Evolutionary conservation across 2,113 vertebrate species (phyloP).

Genomic region (Rhombomys opimus): DNA sequence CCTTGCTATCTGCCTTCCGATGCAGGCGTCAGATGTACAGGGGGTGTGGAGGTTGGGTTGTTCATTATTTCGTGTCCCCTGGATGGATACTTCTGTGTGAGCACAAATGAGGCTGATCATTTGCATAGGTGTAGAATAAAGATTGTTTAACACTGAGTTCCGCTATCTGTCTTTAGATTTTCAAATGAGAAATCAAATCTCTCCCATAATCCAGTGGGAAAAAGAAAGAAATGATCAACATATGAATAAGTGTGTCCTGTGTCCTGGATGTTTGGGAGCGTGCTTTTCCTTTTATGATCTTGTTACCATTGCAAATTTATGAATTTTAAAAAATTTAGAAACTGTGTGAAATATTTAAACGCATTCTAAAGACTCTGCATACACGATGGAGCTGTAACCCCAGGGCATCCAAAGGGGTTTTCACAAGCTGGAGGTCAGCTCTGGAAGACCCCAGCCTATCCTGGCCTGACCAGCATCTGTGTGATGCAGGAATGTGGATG

Average conservation of each 20-base stretch:
- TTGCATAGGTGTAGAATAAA: constrained; percentile 47
- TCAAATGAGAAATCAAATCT: constrained; percentile 74
- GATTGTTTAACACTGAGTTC: constrained; percentile 73
- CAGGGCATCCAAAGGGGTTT: background rate
- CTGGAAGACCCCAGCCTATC: background rate
- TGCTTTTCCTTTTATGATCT: constrained; percentile 79
- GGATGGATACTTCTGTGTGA: constrained; percentile 67
- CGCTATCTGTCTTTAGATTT: constrained; percentile 71
- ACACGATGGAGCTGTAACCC: constrained; percentile 44
- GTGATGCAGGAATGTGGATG: background rate
- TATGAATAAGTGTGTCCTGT: constrained; percentile 68
- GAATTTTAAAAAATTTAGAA: constrained; percentile 84
- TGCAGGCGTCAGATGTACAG: background rate
- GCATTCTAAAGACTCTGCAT: constrained; percentile 73
- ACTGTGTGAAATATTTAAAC: constrained; percentile 83
- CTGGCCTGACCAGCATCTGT: background rate
- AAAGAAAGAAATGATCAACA: constrained; percentile 78
- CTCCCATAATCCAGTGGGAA: constrained; percentile 66
- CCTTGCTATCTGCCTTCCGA: constrained; percentile 69
- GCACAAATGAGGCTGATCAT: constrained; percentile 67
- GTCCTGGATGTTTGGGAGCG: constrained; percentile 60
- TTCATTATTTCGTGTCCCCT: constrained; percentile 77
- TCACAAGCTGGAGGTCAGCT: background rate
- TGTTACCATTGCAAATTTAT: constrained; percentile 84
- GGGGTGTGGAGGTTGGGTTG: constrained; percentile 57